Evolutionary conservation across 2,113 vertebrate genomes (phyloP), one percentile per base, ranked within the genome.

Genomic region (Amblyornis subalaris): DNA sequence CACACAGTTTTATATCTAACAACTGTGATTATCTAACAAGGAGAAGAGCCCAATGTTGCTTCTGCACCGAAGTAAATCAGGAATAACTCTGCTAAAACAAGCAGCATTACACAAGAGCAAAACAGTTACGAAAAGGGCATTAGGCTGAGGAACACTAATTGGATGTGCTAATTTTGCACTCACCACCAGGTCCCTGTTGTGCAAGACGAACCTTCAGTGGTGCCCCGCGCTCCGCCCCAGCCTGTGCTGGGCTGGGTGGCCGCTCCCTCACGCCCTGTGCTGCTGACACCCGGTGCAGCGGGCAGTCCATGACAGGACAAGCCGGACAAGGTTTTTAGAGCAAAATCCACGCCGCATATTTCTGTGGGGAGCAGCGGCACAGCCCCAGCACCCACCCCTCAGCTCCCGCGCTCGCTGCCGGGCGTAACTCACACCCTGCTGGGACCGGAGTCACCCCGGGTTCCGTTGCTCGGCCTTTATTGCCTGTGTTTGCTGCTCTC

Each of bases 121-220:
- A 88, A 64, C 40, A 80, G 89, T 60, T 50, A 76, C 0, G 58
- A 42, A 91, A 81, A 79, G 45, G 57, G 81, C 66, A 87, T 93
- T 85, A 89, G 80, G 29, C 4, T 17, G 88, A 64, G 70, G 71
- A 65, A 12, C 1, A 3, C 76, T 93, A 95, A 95, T 77, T 60
- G 95, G 93, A 89, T 94, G 88, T 82, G 61, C 92, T 90, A 91
- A 91, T 88, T 89, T 71, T 31, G 81, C 9, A 0, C 67, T 50
- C 0, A 0, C 18, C 38, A 4, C 42, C 61, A 16, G 51, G 19
- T 2, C 61, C 69, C 71, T 25, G 26, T 7, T 40, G 29, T 17
- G 48, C 62, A 55, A 76, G 45, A 12, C 3, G 64, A 80, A 28
- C 29, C 13, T 12, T 3, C 36, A 6, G 42, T 0, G 48, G 6